Percentiles rank a stretch among this genome's conserved stretches.
Conservation (phyloP, 2,797 vertebrate genomes). For the Phrynocephalus vlangalii region DNA sequence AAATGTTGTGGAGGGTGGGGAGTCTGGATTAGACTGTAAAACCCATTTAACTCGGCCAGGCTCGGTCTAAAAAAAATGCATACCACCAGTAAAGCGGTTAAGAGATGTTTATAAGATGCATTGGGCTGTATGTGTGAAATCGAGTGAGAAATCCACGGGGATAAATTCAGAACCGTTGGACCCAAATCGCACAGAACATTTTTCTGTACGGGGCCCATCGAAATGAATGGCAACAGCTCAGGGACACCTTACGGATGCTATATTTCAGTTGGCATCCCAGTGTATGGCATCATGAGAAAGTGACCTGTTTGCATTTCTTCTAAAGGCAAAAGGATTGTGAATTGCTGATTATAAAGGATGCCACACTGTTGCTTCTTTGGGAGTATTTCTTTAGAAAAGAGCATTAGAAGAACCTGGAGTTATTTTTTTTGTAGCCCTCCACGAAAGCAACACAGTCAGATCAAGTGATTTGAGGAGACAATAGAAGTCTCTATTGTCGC, state of each 20-base stretch:
- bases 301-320: not conserved
- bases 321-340: not conserved
- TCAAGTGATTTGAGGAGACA: conserved; percentile 53
- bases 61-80: not conserved
- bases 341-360: not conserved
- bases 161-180: not conserved
- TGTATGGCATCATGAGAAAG: not conserved
- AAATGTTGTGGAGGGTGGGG: accelerated
- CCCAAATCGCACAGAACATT: not conserved
- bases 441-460: not conserved
- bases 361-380: not conserved
- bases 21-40: not conserved
- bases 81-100: not conserved
- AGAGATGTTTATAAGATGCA: not conserved
- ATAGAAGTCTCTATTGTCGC: conserved; percentile 69
- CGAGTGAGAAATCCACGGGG: not conserved
- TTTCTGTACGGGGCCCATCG: not conserved
- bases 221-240: not conserved
- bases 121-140: not conserved
- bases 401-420: not conserved
- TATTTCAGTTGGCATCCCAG: not conserved
- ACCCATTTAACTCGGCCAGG: not conserved
- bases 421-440: not conserved
- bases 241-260: not conserved
- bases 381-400: not conserved